Evolutionary conservation across 2,888 invertebrate genomes (phyloP), one percentile per base, ranked within the genome.

Genomic region (Drosophila ezoana): DNA sequence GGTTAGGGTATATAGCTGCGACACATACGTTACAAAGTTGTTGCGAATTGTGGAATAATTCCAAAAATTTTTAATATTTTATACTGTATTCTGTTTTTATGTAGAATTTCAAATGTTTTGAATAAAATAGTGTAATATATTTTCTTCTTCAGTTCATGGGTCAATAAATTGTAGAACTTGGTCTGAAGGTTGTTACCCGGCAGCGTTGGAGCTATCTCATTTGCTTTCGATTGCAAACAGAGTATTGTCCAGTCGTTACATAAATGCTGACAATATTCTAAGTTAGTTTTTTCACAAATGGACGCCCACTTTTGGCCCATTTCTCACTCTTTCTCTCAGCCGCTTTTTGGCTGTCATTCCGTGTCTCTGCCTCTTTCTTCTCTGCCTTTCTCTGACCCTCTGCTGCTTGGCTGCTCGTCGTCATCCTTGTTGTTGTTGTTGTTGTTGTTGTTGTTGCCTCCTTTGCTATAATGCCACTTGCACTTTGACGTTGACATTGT

Each of bases 401-500:
- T 61, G 16, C 43, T 65, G 70, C 54, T 48, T 59, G 43, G 41
- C 38, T 44, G 54, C 44, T 47, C 65, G 69, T 60, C 63, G 62
- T 54, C 59, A 14, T 58, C 44, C 66, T 60, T 65, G 57, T 32
- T 59, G 28, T 14, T 56, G 53, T 28, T 56, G 57, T 32, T 59
- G 28, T 14, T 56, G 53, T 28, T 56, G 56, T 61, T 60, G 47
- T 44, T 76, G 61, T 71, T 58, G 76, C 72, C 85, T 76, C 63
- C 65, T 77, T 75, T 85, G 54, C 85, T 71, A 81, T 84, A 84
- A 84, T 86, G 82, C 77, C 88, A 89, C 85, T 84, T 88, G 84
- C 89, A 82, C 86, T 86, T 88, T 83, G 86, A 86, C 86, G 89
- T 82, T 87, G 88, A 85, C 83, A 79, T 72, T 78, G 73, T 64